Base-by-base conservation (phyloP, 2,888 invertebrate species). In the Neoaliturus tenellus region DNA sequence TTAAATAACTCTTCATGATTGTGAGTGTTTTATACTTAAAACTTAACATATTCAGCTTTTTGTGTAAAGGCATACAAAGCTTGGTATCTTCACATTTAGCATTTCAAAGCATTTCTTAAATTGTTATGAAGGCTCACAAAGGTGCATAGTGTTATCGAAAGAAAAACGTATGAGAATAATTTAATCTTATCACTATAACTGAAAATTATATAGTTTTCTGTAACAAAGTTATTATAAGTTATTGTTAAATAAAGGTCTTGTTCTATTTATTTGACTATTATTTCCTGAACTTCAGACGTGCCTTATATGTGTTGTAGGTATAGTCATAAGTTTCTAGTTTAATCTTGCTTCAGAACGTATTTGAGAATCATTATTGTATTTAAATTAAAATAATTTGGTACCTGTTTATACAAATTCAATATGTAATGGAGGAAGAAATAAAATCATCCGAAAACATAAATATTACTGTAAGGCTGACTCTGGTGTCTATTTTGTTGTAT, bases 231-330 rank as follows among this genome's bases (percentile, higher is more conserved):
- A 69, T 39, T 69, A 75, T 75, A 75, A 75, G 75, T 44, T 28
- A 75, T 75, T 75, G 75, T 75, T 75, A 39, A 75, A 75, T 75
- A 75, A 75, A 75, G n/a, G 48, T 75, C 75, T 75, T 75, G 75
- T 75, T 75, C 75, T 75, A 75, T 75, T 75, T 75, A 69, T 12
- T 31, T 28, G 62, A 20, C n/a, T n/a, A n/a, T n/a, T n/a, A n/a
- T n/a, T n/a, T n/a, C n/a, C n/a, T n/a, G n/a, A n/a, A n/a, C n/a
- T n/a, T n/a, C n/a, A n/a, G n/a, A n/a, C n/a, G n/a, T n/a, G n/a
- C n/a, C n/a, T n/a, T n/a, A n/a, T n/a, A n/a, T n/a, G n/a, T n/a
- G n/a, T n/a, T n/a, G n/a, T n/a, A n/a, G n/a, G n/a, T n/a, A n/a
- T n/a, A n/a, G n/a, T n/a, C n/a, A n/a, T n/a, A n/a, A n/a, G n/a